phyloP scores from a whole-genome alignment of 2,113 vertebrate species.

The Beaufortia kweichowensis region DNA sequence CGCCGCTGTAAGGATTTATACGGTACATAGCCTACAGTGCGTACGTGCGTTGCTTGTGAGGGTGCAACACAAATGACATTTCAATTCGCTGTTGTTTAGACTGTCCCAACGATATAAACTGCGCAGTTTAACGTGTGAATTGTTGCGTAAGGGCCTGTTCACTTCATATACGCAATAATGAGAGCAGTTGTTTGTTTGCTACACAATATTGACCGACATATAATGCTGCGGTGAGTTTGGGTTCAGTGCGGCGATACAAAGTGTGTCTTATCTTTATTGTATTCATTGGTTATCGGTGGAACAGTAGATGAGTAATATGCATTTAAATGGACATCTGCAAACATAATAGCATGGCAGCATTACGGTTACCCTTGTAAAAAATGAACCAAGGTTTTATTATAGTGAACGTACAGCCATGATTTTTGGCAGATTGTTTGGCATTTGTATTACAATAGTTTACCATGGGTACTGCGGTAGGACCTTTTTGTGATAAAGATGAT shows the following conservation, averaged over 20 bases:
- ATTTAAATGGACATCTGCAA: not conserved
- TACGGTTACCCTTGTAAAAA: too few relatives aligned
- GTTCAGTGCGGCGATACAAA: not conserved
- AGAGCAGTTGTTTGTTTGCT: not conserved
- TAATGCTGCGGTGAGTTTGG: not conserved
- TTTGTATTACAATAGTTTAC: too few relatives aligned
- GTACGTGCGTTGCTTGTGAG: not conserved
- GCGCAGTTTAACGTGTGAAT: not conserved
- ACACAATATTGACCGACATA: not conserved
- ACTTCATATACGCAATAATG: not conserved
- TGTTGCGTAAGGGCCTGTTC: slow-evolving; percentile 15
- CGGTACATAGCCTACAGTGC: not conserved
- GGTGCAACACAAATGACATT: not conserved
- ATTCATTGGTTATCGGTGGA: too few relatives aligned
- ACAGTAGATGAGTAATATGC: not conserved
- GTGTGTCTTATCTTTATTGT: too few relatives aligned
- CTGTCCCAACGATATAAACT: not conserved
- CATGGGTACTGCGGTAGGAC: too few relatives aligned
- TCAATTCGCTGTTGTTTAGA: not conserved
- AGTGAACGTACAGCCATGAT: too few relatives aligned
- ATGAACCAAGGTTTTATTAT: too few relatives aligned
- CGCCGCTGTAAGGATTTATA: not conserved
- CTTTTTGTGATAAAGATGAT: too few relatives aligned
- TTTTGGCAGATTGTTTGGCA: too few relatives aligned
- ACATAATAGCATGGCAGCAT: not conserved